phyloP scores from a whole-genome alignment of 1,140 invertebrate species.

The Hormaphis cornu region DNA sequence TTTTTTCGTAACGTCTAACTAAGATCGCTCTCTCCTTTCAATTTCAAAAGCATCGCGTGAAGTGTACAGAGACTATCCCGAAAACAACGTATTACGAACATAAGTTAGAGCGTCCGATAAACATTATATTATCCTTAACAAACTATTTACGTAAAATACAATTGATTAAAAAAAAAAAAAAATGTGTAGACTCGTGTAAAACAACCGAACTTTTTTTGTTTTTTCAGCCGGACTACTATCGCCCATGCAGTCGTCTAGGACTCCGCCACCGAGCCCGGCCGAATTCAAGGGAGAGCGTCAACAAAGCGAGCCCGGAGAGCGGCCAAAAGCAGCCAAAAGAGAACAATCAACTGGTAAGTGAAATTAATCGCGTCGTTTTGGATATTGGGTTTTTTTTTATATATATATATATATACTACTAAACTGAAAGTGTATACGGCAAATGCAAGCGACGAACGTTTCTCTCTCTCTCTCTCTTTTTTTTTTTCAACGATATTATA shows the following conservation, averaged over 20 bases:
- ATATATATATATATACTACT: too few species aligned
- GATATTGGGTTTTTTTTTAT: too few species aligned
- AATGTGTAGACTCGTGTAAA: too few species aligned
- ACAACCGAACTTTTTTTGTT: background rate
- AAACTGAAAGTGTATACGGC: background rate
- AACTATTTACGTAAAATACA: too few species aligned
- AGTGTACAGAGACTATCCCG: too few species aligned
- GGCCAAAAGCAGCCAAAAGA: background rate
- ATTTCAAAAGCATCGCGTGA: too few species aligned
- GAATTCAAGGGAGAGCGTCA: conserved; percentile 42
- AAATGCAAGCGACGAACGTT: background rate
- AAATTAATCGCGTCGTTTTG: background rate
- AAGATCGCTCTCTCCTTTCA: too few species aligned
- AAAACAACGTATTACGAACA: too few species aligned
- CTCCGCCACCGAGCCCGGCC: conserved; percentile 48
- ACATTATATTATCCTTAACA: too few species aligned
- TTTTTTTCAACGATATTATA: background rate
- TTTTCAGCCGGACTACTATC: conserved; percentile 38
- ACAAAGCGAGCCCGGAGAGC: conserved; percentile 30
- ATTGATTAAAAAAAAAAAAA: too few species aligned
- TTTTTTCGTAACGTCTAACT: too few species aligned
- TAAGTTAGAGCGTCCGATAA: too few species aligned
- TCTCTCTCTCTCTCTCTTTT: background rate
- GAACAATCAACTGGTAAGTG: conserved; percentile 8
- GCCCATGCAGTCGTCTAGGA: conserved; percentile 46